Conservation (phyloP, 2,888 invertebrate species). For the Osmoderma eremita region DNA sequence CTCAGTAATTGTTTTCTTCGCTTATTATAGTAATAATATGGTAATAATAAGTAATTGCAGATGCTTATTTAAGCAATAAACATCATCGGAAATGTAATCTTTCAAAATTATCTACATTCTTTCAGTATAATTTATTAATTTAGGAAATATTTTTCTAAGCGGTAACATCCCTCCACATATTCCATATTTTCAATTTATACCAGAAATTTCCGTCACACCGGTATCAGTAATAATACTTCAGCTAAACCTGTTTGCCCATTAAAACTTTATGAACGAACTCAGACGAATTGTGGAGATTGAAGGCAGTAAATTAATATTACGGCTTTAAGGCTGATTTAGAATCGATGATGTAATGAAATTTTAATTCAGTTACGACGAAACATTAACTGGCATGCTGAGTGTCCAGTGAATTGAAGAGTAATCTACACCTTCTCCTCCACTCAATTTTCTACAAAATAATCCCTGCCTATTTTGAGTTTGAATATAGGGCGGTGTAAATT, state of each 20-base stretch:
- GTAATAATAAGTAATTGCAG: too few relatives aligned
- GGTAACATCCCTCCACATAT: too few relatives aligned
- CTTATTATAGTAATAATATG: too few relatives aligned
- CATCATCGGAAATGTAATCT: too few relatives aligned
- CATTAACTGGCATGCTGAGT: constrained; percentile 30
- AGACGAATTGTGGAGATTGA: constrained; percentile 19
- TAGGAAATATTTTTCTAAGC: not conserved
- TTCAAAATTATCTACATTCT: too few relatives aligned
- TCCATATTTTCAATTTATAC: too few relatives aligned
- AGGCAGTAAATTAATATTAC: constrained; percentile 27
- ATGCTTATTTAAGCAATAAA: too few relatives aligned
- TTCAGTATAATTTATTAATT: too few relatives aligned
- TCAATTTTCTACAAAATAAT: not conserved
- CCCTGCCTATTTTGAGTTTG: constrained; percentile 16
- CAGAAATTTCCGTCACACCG: not conserved
- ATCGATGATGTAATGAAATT: constrained; percentile 32
- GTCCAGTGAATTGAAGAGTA: constrained; percentile 15
- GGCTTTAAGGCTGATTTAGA: constrained; percentile 19
- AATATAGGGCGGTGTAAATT: constrained; percentile 14
- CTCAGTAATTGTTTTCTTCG: too few relatives aligned
- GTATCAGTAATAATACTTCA: constrained; percentile 18
- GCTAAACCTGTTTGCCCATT: constrained; percentile 29
- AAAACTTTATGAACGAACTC: constrained; percentile 23
- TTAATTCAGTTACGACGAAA: constrained; percentile 23
- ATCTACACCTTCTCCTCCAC: not conserved